Evolutionary conservation across 2,113 vertebrate genomes (phyloP).

Genomic region (Monopterus albus): DNA sequence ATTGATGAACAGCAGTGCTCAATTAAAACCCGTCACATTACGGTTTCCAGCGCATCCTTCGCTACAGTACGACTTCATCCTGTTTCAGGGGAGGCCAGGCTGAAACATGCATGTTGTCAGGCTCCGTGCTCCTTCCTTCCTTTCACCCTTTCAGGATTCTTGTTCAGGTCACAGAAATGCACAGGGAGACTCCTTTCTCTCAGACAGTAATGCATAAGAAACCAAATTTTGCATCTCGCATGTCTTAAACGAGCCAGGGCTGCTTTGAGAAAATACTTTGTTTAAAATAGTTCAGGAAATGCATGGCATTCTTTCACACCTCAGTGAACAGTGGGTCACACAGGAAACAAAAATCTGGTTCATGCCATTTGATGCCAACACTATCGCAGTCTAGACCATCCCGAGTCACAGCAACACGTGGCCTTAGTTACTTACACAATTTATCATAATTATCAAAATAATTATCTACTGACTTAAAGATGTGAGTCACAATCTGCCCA

Average conservation of each 20-base stretch:
- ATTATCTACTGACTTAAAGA: constrained; percentile 27
- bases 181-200: constrained; percentile 15
- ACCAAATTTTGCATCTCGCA: too few relatives aligned
- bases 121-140: constrained; percentile 57
- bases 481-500: constrained; percentile 39
- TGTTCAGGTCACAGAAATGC: constrained; percentile 47
- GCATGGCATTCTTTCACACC: constrained; percentile 54
- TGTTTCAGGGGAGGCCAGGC: constrained; percentile 22
- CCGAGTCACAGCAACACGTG: constrained; percentile 28
- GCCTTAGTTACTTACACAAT: constrained; percentile 9
- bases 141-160: constrained; percentile 57
- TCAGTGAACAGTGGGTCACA: constrained; percentile 20
- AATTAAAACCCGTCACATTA: constrained; percentile 34
- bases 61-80: constrained; percentile 58
- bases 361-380: constrained; percentile 13
- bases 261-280: constrained; percentile 22
- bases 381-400: constrained; percentile 11
- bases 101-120: constrained; percentile 11
- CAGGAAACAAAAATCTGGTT: constrained; percentile 26
- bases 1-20: constrained; percentile 25
- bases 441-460: constrained; percentile 36
- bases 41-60: constrained; percentile 18
- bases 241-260: background rate
- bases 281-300: constrained; percentile 60
- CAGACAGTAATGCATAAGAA: background rate